Evolutionary conservation across 2,113 vertebrate species (phyloP).

Genomic region (Emydocephalus ijimae): DNA sequence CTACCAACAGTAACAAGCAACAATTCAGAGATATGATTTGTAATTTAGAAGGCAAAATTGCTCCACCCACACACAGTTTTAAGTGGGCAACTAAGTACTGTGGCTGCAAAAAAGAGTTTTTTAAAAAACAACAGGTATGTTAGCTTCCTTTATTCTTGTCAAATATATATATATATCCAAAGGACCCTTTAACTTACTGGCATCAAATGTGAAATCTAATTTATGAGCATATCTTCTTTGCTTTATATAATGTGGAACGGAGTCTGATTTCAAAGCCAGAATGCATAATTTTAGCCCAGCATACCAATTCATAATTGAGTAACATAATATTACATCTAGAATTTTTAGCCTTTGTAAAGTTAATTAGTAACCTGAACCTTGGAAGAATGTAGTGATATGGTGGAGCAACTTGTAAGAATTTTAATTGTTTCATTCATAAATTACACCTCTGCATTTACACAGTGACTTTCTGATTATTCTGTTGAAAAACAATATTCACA

Average conservation of each 20-base stretch:
- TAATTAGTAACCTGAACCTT: conserved; percentile 38
- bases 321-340: conserved; percentile 12
- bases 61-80: not conserved
- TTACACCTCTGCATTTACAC: accelerated
- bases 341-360: conserved; percentile 29
- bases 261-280: not conserved
- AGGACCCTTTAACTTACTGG: not conserved
- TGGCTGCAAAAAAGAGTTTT: not conserved
- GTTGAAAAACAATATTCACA: too few species aligned
- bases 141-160: not conserved
- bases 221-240: not conserved
- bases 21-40: not conserved
- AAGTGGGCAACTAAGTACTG: too few species aligned
- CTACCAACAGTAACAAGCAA: not conserved
- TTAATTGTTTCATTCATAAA: not conserved
- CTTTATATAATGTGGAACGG: not conserved
- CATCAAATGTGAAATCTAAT: not conserved
- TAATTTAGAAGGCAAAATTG: not conserved
- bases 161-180: not conserved
- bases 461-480: not conserved
- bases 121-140: not conserved
- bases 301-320: conserved; percentile 35
- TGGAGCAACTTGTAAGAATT: accelerated
- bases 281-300: not conserved
- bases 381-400: not conserved